phyloP scores from a whole-genome alignment of 2,113 vertebrate genomes.

The Beaufortia kweichowensis region DNA sequence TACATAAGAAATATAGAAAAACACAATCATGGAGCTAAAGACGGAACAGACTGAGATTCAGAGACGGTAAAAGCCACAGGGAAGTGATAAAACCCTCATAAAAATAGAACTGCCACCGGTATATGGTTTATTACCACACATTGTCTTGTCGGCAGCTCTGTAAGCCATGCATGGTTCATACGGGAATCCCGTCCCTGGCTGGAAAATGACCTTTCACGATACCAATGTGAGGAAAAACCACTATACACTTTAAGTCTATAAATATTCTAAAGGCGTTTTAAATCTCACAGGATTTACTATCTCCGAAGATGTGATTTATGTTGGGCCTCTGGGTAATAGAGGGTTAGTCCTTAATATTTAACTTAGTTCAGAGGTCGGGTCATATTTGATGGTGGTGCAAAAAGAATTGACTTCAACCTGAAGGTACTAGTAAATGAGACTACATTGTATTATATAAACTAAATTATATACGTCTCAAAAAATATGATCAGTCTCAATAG shows the following conservation, averaged over 20 bases:
- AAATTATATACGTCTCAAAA: conserved; percentile 4
- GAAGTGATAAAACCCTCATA: conserved; percentile 43
- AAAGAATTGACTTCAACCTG: conserved; percentile 13
- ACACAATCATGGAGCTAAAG: conserved; percentile 15
- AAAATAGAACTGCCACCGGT: conserved; percentile 31
- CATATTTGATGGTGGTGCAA: not conserved
- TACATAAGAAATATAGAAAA: conserved; percentile 1
- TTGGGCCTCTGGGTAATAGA: conserved; percentile 14
- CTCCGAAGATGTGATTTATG: conserved; percentile 25
- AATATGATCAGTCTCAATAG: not conserved
- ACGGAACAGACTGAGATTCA: conserved; percentile 8
- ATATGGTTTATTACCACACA: conserved; percentile 37
- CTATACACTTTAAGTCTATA: conserved; percentile 6
- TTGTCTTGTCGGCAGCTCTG: not conserved
- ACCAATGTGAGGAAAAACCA: not conserved
- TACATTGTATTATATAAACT: not conserved
- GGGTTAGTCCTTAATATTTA: conserved; percentile 14
- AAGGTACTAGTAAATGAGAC: conserved; percentile 12
- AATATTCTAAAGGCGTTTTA: conserved; percentile 36
- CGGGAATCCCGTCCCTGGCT: conserved; percentile 10
- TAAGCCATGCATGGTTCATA: not conserved
- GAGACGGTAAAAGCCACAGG: conserved; percentile 19
- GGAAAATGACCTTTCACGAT: conserved; percentile 20
- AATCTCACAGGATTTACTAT: conserved; percentile 29
- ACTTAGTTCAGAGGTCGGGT: conserved; percentile 28